Conservation (phyloP, 2,888 invertebrate genomes). For the Andrena dorsata region DNA sequence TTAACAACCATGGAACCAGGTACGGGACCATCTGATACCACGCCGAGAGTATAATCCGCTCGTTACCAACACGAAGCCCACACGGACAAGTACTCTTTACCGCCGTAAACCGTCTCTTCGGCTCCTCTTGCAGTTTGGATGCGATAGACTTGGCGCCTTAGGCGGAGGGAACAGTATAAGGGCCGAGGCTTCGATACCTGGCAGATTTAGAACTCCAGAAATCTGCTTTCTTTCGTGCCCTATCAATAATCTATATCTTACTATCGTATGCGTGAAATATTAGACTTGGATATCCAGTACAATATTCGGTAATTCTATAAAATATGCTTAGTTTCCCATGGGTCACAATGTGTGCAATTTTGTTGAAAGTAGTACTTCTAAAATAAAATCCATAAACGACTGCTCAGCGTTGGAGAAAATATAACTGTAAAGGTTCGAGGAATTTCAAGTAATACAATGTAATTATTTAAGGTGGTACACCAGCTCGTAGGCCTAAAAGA, state of each 20-base stretch:
- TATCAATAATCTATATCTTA: not conserved
- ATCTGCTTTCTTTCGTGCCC: conserved; percentile 28
- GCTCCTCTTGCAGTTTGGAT: conserved; percentile 58
- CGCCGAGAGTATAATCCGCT: conserved; percentile 82
- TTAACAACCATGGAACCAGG: conserved; percentile 83
- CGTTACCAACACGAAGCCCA: conserved; percentile 83
- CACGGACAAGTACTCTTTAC: conserved; percentile 72
- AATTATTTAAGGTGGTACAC: too few species aligned
- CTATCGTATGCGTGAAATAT: not conserved
- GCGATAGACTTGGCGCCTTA: conserved; percentile 69
- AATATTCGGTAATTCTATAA: too few species aligned
- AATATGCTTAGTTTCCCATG: too few species aligned
- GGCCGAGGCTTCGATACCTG: not conserved
- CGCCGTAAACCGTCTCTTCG: conserved; percentile 67
- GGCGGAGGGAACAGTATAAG: conserved; percentile 32
- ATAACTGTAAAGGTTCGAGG: too few species aligned
- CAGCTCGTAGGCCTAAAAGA: too few species aligned
- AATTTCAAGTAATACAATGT: too few species aligned
- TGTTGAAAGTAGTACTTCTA: too few species aligned
- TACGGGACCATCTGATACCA: conserved; percentile 83
- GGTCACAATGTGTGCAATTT: too few species aligned
- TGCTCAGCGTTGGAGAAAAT: too few species aligned
- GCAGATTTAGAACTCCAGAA: conserved; percentile 59
- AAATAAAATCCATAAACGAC: too few species aligned
- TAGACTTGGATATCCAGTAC: not conserved